These are phyloP conservation scores for Cacatua alba DNA, from an alignment of 2,113 vertebrate genomes.

Conservation along the genomic window DNA sequence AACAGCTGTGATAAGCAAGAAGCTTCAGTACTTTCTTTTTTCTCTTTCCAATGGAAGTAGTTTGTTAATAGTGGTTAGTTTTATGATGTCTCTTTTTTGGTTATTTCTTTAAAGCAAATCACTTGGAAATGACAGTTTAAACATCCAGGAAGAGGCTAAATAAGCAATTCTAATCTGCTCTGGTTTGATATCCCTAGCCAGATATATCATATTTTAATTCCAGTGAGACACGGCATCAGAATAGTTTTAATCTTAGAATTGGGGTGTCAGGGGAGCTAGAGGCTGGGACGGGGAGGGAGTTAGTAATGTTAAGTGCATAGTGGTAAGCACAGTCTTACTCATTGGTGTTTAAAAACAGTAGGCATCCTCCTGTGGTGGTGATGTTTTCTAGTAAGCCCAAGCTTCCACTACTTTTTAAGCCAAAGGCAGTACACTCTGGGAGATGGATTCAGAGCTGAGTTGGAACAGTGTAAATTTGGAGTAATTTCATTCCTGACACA, in stretches of 20 bases:
- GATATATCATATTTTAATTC: background rate
- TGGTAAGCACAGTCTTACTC: too few relatives aligned
- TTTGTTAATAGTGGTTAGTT: background rate
- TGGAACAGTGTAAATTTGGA: background rate
- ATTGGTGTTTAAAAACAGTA: accelerated
- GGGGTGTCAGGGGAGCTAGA: background rate
- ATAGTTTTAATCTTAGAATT: too few relatives aligned
- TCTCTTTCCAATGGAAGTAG: background rate
- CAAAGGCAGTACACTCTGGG: background rate
- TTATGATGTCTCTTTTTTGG: background rate
- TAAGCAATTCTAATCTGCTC: background rate
- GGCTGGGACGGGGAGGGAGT: background rate
- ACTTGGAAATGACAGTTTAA: background rate
- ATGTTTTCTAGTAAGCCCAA: too few relatives aligned
- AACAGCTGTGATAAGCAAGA: background rate
- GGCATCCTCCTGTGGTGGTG: background rate
- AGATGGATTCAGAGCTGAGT: background rate
- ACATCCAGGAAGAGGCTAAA: background rate
- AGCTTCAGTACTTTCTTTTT: background rate
- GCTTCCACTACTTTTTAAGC: background rate
- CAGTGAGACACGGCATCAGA: background rate
- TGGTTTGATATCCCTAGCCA: background rate
- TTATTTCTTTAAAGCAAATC: background rate
- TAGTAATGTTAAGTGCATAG: background rate
- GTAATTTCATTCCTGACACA: background rate